Base-by-base conservation (phyloP, 2,797 vertebrate species). In the Hephaestus fuliginosus region DNA sequence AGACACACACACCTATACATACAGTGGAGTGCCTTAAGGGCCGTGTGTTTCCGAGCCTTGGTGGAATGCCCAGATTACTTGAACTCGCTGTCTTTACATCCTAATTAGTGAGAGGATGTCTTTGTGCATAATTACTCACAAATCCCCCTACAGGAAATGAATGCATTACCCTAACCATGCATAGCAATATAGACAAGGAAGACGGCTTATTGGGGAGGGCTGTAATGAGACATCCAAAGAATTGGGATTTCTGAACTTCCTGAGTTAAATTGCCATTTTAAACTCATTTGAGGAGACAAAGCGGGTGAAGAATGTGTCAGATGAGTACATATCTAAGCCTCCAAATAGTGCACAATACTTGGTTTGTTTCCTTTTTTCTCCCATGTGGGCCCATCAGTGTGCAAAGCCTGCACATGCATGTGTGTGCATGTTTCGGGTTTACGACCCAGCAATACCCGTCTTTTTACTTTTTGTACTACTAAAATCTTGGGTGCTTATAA, bases 81-180 rank as follows among this genome's bases (percentile, higher is more conserved):
- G 85, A 90, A 89, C 88, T 76, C 80, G 41, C 70, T 86, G 88
- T 93, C 89, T 91, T 89, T 91, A 91, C 80, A 86, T 91, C 88
- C 90, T 89, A 91, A 88, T 93, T 92, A 93, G 79, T 73, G 82
- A 79, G 74, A 92, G 89, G 86, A 93, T 88, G 88, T 93, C 89
- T 92, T 91, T 93, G 89, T 92, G 88, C 83, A 89, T 90, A 92
- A 94, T 90, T 91, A 89, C 87, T 92, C 86, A 89, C 90, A 91
- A 93, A 94, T 94, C 93, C 88, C 89, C 78, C 85, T 80, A 89
- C 92, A 93, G 90, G 90, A 95, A 94, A 93, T 93, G 83, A 94
- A 94, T 85, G 85, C 78, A 89, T 92, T 90, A 86, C 55, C 74
- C 74, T 76, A 86, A 86, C 78, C 74, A 76, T 71, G 58, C 86